phyloP scores from a whole-genome alignment of 1,140 invertebrate genomes.

The Lethrus apterus region DNA sequence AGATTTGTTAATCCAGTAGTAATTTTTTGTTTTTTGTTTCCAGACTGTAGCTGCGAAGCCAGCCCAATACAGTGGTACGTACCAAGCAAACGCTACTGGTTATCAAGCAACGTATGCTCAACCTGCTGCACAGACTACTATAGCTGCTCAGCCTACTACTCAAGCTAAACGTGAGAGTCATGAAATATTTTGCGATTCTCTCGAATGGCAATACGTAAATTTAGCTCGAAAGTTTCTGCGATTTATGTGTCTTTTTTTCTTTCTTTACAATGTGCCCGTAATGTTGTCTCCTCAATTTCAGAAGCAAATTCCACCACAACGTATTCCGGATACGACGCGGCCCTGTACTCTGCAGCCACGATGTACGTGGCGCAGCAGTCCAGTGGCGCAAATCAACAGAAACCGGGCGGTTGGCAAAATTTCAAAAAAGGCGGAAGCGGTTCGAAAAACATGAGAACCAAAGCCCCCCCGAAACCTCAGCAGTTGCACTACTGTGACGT shows the following conservation, averaged over 20 bases:
- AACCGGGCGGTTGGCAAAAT: conserved; percentile 59
- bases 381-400: conserved; percentile 47
- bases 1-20: too few relatives aligned
- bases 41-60: conserved; percentile 38
- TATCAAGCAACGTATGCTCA: conserved; percentile 41
- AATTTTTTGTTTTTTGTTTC: too few relatives aligned
- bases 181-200: too few relatives aligned
- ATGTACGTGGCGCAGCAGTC: conserved; percentile 83
- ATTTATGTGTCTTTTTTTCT: too few relatives aligned
- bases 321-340: conserved; percentile 82
- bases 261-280: too few relatives aligned
- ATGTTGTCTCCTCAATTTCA: conserved; percentile 15
- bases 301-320: conserved; percentile 55
- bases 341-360: conserved; percentile 86
- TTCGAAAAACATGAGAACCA: conserved; percentile 59
- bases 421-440: conserved; percentile 63
- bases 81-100: conserved; percentile 39
- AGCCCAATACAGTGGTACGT: conserved; percentile 40
- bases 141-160: conserved; percentile 40
- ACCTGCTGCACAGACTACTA: conserved; percentile 39
- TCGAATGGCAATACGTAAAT: too few relatives aligned
- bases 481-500: conserved; percentile 93
- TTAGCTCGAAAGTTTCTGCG: too few relatives aligned
- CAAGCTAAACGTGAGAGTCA: conserved; percentile 44
- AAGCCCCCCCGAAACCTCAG: conserved; percentile 80